Evolutionary conservation across 2,888 invertebrate genomes (phyloP).

Genomic region (Drosophila percnosoma): DNA sequence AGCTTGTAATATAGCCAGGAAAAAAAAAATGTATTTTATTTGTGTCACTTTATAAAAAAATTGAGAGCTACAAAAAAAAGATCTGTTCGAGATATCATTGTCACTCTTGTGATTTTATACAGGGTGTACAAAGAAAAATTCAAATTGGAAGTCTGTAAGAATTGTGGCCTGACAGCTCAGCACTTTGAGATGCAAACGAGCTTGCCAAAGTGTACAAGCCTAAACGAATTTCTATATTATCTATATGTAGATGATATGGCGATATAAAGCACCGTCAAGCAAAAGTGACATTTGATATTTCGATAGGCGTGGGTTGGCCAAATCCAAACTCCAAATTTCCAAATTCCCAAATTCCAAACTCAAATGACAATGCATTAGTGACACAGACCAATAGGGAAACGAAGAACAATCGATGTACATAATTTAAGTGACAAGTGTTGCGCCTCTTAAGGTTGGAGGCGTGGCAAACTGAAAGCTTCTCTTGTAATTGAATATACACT

Average conservation of each 20-base stretch:
- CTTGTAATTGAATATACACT: conserved; percentile 68
- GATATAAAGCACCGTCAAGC: conserved; percentile 8
- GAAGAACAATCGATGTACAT: conserved; percentile 32
- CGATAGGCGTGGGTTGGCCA: conserved; percentile 27
- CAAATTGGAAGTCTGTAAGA: conserved; percentile 21
- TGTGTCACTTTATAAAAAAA: neutral
- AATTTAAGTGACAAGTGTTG: conserved; percentile 42
- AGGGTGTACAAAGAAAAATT: conserved; percentile 9
- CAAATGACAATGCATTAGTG: conserved; percentile 62
- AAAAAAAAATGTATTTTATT: neutral
- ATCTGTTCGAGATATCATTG: neutral
- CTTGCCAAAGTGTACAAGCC: conserved; percentile 22
- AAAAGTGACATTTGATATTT: conserved; percentile 49
- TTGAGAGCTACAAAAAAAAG: neutral
- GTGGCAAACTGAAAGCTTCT: conserved; percentile 46
- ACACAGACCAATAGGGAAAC: conserved; percentile 18
- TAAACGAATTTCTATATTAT: conserved; percentile 8
- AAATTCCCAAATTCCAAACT: conserved; percentile 37
- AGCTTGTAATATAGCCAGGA: neutral
- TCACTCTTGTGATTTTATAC: accelerated
- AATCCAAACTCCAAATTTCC: conserved; percentile 22
- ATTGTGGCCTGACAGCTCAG: conserved; percentile 61
- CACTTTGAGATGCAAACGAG: conserved; percentile 58
- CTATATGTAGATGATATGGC: conserved; percentile 40
- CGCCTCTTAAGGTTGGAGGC: conserved; percentile 39